These are phyloP conservation scores for Mastomys natalensis DNA, from an alignment of 2,113 vertebrate genomes.

Conservation along the genomic window DNA sequence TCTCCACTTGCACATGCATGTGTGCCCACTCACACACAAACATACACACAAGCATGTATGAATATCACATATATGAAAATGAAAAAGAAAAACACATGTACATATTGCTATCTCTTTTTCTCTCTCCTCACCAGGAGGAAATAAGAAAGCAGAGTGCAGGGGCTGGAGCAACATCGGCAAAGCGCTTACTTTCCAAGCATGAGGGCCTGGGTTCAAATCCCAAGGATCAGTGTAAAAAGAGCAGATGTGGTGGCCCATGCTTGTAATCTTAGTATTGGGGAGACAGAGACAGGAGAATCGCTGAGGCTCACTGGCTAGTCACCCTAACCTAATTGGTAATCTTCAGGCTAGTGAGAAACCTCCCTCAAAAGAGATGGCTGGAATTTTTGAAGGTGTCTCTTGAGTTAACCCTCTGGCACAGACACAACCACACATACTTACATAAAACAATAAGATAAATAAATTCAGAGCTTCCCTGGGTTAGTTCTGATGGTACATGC, in stretches of 20 bases:
- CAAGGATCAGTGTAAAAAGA: background rate
- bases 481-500: no score
- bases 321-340: background rate
- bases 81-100: background rate
- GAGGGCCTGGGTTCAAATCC: background rate
- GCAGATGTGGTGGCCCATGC: background rate
- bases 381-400: no score
- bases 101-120: background rate
- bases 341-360: background rate
- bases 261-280: background rate
- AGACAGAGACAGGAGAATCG: background rate
- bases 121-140: background rate
- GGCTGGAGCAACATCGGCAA: background rate
- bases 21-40: background rate
- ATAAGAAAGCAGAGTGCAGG: background rate
- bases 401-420: background rate
- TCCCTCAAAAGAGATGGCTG: background rate
- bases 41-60: background rate
- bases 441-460: background rate
- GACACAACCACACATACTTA: no score
- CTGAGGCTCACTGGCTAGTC: no score
- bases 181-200: background rate
- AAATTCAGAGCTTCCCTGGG: no score
- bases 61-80: background rate
- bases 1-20: background rate